These are phyloP conservation scores for Drosophila novamexicana DNA, from an alignment of 1,140 invertebrate species.

Conservation along the genomic window DNA sequence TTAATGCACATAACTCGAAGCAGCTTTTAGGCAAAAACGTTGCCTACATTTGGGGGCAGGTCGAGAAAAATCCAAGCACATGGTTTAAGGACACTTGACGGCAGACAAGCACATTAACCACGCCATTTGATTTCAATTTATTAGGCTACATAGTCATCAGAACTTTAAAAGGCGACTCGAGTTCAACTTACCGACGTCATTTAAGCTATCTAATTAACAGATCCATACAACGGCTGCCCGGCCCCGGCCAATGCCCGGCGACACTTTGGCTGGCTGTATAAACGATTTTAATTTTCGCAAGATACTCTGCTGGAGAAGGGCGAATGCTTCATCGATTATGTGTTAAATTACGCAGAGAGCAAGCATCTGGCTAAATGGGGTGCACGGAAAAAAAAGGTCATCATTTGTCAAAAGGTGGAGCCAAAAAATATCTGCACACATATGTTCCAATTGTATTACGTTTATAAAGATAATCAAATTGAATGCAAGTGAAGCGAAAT, in stretches of 20 bases:
- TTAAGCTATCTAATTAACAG: constrained; percentile 64
- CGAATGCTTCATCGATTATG: constrained; percentile 66
- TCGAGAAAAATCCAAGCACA: not conserved
- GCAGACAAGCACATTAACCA: not conserved
- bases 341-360: constrained; percentile 74
- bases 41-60: constrained; percentile 27
- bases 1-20: not conserved
- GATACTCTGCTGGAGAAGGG: constrained; percentile 10
- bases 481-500: not conserved
- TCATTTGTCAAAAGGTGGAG: not conserved
- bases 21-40: not conserved
- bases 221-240: constrained; percentile 30
- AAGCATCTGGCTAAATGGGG: constrained; percentile 36
- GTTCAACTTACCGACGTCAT: constrained; percentile 43
- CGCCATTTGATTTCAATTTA: constrained; percentile 24
- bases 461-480: constrained; percentile 3
- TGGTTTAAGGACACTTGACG: not conserved
- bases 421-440: constrained; percentile 1
- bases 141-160: constrained; percentile 14
- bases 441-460: not conserved
- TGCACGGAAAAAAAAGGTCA: constrained; percentile 9
- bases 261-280: constrained; percentile 52
- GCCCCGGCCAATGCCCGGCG: constrained; percentile 29
- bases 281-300: constrained; percentile 59
- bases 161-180: constrained; percentile 23